A percentile compares a stretch with the other conserved stretches of the same genome.
These are phyloP conservation scores for Sarcophaga rosellei DNA, from an alignment of 2,888 invertebrate genomes.

Conservation along the genomic window DNA sequence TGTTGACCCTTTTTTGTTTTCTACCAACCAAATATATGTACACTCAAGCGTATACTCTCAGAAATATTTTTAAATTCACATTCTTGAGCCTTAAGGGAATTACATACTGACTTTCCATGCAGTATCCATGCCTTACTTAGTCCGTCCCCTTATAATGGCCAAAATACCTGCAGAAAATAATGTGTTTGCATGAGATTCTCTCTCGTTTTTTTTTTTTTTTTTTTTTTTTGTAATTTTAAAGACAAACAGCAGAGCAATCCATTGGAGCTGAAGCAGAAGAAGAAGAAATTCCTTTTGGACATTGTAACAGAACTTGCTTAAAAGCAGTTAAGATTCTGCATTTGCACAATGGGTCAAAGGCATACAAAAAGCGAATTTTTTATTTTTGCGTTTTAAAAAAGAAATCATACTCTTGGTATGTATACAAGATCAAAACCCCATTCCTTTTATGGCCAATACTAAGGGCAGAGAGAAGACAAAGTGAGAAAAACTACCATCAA, in stretches of 20 bases:
- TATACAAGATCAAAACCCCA: neutral
- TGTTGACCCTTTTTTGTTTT: slow-evolving; percentile 29
- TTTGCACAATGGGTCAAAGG: slow-evolving; percentile 12
- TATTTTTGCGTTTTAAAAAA: too few relatives aligned
- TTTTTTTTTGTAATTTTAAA: slow-evolving; percentile 28
- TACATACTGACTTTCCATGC: slow-evolving; percentile 18
- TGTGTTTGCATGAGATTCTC: too few relatives aligned
- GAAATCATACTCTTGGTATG: neutral
- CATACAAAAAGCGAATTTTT: neutral
- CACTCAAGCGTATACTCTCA: neutral
- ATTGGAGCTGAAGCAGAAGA: neutral
- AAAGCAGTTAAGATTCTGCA: neutral
- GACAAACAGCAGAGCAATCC: neutral
- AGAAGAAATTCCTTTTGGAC: slow-evolving; percentile 37
- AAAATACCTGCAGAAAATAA: slow-evolving; percentile 29
- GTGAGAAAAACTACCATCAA: too few relatives aligned
- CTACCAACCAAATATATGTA: neutral
- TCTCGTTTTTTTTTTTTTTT: slow-evolving; percentile 9
- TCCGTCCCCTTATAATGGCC: slow-evolving; percentile 21
- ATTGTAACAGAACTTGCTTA: slow-evolving; percentile 26
- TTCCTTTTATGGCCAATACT: too few relatives aligned
- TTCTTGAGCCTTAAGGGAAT: slow-evolving; percentile 22
- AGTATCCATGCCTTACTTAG: neutral
- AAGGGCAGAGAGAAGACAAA: too few relatives aligned
- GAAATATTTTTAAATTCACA: slow-evolving; percentile 26